A percentile compares a stretch with the other conserved stretches of the same genome.
Conservation (phyloP, 1,140 invertebrate species). For the Metopolophium dirhodum region DNA sequence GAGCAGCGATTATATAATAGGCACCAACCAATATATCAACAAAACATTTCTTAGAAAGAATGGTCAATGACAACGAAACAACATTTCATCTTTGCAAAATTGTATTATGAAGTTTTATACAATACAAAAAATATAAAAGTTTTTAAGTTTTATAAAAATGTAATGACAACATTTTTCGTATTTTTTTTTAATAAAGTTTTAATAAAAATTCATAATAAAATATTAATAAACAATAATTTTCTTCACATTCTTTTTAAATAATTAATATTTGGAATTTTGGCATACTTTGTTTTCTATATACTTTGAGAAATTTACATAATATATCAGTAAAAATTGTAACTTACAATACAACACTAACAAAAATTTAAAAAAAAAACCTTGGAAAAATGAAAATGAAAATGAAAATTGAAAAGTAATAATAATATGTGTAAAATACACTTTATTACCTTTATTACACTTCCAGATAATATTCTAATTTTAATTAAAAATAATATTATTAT, state of each 20-base stretch:
- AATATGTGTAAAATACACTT: neutral
- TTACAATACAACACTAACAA: neutral
- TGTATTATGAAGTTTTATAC: neutral
- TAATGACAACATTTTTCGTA: neutral
- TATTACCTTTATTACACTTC: neutral
- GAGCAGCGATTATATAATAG: neutral
- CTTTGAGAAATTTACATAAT: neutral
- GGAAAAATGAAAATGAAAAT: neutral
- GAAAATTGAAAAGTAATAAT: neutral
- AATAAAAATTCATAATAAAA: neutral
- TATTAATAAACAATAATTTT: neutral
- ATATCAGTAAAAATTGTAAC: neutral
- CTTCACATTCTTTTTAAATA: neutral
- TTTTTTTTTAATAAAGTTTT: neutral
- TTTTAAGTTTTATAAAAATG: neutral
- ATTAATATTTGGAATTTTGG: neutral
- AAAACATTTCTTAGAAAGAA: too few species aligned
- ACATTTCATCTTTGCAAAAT: neutral
- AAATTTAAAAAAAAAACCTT: too few species aligned
- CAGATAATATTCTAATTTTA: neutral
- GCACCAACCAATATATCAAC: neutral
- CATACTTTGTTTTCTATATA: neutral
- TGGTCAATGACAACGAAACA: neutral
- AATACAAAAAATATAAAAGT: neutral
- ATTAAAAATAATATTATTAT: neutral